These are phyloP conservation scores for Podocnemis expansa DNA, from an alignment of 2,113 vertebrate species.

Conservation along the genomic window DNA sequence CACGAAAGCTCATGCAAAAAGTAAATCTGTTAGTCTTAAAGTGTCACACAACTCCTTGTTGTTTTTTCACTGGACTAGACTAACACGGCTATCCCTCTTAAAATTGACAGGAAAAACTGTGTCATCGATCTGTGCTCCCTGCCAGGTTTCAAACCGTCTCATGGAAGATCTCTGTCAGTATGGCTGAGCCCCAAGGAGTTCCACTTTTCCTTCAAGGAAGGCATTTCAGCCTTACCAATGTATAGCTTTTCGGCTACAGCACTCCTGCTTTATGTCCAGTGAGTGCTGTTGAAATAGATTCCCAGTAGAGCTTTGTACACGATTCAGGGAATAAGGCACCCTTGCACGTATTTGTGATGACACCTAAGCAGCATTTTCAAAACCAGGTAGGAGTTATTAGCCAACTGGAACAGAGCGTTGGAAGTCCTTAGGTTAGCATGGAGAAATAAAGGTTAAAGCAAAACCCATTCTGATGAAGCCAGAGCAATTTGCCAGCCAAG, in stretches of 20 bases:
- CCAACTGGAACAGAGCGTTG: neutral
- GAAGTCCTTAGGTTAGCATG: neutral
- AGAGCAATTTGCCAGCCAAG: neutral
- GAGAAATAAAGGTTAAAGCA: too few relatives aligned
- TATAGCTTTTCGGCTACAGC: neutral
- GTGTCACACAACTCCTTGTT: too few relatives aligned
- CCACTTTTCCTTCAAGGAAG: neutral
- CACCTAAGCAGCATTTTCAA: neutral
- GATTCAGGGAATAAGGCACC: neutral
- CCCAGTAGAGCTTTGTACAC: neutral
- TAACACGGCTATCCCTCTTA: too few relatives aligned
- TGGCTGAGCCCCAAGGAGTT: neutral
- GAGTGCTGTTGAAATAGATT: neutral
- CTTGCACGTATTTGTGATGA: neutral
- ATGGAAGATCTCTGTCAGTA: neutral
- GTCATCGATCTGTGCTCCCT: neutral
- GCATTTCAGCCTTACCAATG: neutral
- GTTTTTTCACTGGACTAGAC: too few relatives aligned
- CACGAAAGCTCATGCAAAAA: too few relatives aligned
- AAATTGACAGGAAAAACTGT: too few relatives aligned
- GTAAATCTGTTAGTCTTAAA: too few relatives aligned
- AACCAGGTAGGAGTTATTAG: neutral
- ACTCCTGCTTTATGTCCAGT: neutral
- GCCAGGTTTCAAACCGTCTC: neutral
- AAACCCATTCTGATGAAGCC: neutral